These are phyloP conservation scores for Pelagia noctiluca DNA, from an alignment of 30 jellyfish, hydroid and myxozoan genomes.

Conservation along the genomic window DNA sequence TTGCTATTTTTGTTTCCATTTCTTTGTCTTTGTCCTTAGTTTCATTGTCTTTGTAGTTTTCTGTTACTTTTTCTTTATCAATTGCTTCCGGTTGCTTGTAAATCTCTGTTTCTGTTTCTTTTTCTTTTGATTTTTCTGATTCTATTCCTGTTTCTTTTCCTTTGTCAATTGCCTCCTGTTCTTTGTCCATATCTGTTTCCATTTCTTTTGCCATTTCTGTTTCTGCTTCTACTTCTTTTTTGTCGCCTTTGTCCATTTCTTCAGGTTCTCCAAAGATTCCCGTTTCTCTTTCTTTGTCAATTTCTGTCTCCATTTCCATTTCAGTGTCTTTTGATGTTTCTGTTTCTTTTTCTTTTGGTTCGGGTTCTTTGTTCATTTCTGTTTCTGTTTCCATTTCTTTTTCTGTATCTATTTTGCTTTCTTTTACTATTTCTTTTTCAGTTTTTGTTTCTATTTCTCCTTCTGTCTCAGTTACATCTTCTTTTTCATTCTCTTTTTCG, in stretches of 20 bases:
- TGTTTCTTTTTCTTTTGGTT: neutral
- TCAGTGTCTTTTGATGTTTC: neutral
- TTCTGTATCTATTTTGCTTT: neutral
- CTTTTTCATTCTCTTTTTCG: neutral
- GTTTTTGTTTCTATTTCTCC: neutral
- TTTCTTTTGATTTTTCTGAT: neutral
- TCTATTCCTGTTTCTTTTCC: neutral
- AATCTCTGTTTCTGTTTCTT: neutral
- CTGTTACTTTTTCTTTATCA: too few relatives aligned
- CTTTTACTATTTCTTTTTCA: neutral
- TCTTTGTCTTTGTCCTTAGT: neutral
- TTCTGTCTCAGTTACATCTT: neutral
- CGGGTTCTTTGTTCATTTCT: neutral
- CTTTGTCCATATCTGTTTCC: conserved; percentile 8
- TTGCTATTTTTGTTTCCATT: neutral
- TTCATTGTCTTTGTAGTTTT: neutral
- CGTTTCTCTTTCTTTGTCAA: conserved; percentile 5
- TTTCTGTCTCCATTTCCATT: neutral
- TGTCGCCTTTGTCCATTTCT: neutral
- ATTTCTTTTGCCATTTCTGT: neutral
- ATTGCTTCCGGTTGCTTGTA: neutral
- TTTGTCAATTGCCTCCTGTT: neutral
- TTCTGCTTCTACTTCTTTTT: conserved; percentile 5
- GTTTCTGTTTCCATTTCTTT: too few relatives aligned
- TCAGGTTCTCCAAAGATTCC: neutral